These are phyloP conservation scores for Caligus rogercresseyi DNA, from an alignment of 1,140 invertebrate genomes.

Conservation along the genomic window DNA sequence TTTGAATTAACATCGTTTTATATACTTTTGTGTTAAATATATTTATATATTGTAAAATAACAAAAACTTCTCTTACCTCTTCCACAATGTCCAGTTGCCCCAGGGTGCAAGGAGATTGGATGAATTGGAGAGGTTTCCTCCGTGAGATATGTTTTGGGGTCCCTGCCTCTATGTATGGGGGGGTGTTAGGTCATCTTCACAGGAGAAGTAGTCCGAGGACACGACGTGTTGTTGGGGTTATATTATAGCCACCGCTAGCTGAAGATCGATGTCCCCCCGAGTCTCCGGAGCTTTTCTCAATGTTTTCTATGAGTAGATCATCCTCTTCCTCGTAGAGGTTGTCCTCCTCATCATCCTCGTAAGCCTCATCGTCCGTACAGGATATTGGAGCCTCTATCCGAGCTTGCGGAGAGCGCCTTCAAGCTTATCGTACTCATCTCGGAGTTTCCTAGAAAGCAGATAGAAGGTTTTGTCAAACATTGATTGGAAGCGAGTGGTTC, in stretches of 20 bases:
- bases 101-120: neutral
- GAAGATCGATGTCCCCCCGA: neutral
- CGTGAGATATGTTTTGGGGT: no score
- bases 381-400: neutral
- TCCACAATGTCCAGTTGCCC: neutral
- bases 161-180: neutral
- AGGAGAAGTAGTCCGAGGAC: neutral
- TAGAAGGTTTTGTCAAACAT: no score
- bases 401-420: slow-evolving; percentile 17
- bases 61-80: no score
- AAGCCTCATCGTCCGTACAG: neutral
- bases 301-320: neutral
- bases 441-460: slow-evolving; percentile 19
- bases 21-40: no score
- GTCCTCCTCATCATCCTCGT: slow-evolving; percentile 3
- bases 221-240: neutral
- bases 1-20: no score
- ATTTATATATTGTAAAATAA: no score
- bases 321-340: slow-evolving; percentile 9
- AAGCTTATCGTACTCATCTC: slow-evolving; percentile 18
- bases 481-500: no score
- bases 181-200: neutral
- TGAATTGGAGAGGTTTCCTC: neutral
- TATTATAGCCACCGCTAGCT: neutral
- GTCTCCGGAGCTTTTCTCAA: neutral